Conservation (phyloP, 2,113 vertebrate species). For the Perca schrenkii region DNA sequence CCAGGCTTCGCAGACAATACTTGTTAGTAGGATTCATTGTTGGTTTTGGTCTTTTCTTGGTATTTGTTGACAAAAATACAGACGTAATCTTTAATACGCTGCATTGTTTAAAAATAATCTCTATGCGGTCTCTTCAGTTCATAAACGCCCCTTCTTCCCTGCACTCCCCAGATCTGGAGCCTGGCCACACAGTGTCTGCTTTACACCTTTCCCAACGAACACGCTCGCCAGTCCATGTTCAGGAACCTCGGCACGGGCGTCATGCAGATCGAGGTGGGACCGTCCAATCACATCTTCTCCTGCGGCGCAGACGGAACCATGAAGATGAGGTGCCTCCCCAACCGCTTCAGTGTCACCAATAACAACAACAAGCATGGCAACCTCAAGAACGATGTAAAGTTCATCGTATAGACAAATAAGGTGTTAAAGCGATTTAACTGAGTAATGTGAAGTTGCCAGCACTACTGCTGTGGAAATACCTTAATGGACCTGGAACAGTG, state of each 20-base stretch:
- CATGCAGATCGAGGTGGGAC: conserved; percentile 97
- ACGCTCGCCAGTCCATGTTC: conserved; percentile 97
- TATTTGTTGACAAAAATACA: no score
- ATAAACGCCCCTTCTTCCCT: not conserved
- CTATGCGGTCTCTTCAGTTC: no score
- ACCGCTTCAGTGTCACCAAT: conserved; percentile 85
- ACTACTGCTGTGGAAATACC: not conserved
- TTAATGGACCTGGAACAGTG: not conserved
- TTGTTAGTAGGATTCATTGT: not conserved
- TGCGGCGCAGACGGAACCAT: conserved; percentile 98
- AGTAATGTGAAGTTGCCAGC: conserved; percentile 18
- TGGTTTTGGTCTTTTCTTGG: no score
- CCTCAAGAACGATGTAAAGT: conserved; percentile 91
- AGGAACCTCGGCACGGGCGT: conserved; percentile 98
- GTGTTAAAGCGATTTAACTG: not conserved
- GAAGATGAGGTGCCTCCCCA: conserved; percentile 96
- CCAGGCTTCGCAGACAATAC: not conserved
- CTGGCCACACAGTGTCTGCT: conserved; percentile 88
- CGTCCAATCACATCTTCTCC: conserved; percentile 95
- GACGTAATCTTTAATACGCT: not conserved
- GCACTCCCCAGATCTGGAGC: conserved; percentile 90
- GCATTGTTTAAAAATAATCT: not conserved
- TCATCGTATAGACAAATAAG: conserved; percentile 86
- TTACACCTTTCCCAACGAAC: conserved; percentile 93
- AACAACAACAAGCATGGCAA: conserved; percentile 85